Percentiles rank a stretch among this genome's conserved stretches.
Evolutionary conservation across 2,888 invertebrate species (phyloP).

Genomic region (Cryptus armator): DNA sequence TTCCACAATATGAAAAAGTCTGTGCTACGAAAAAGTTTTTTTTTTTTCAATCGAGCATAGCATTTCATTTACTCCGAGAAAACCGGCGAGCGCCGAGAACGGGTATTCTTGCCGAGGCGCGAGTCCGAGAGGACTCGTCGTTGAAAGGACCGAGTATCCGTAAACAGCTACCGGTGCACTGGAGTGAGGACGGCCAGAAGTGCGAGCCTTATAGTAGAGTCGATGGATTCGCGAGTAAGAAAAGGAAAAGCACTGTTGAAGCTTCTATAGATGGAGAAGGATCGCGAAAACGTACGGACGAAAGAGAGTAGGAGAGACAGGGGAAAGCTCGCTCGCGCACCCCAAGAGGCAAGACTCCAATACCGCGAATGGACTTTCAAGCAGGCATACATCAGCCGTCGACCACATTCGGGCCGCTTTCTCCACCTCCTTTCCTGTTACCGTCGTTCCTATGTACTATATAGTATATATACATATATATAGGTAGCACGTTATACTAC

Average conservation of each 20-base stretch:
- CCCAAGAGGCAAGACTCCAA: conserved; percentile 76
- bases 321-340: conserved; percentile 70
- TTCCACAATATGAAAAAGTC: conserved; percentile 9
- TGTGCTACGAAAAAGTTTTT: background rate
- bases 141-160: conserved; percentile 18
- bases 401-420: conserved; percentile 62
- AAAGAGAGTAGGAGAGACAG: conserved; percentile 39
- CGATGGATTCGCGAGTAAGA: conserved; percentile 50
- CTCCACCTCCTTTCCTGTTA: conserved; percentile 59
- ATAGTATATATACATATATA: conserved; percentile 29
- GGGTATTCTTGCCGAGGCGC: background rate
- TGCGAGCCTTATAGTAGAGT: conserved; percentile 26
- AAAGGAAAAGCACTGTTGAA: conserved; percentile 31
- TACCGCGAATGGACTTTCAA: conserved; percentile 85
- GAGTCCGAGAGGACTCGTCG: conserved; percentile 10
- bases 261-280: background rate
- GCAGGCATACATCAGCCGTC: conserved; percentile 82
- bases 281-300: background rate
- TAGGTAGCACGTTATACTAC: background rate
- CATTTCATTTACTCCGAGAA: conserved; percentile 4
- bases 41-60: background rate
- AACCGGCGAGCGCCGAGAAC: background rate
- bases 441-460: conserved; percentile 43
- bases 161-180: conserved; percentile 13
- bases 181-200: conserved; percentile 7